Base-by-base conservation (phyloP, 1,140 invertebrate genomes). In the Acromyrmex charruanus region DNA sequence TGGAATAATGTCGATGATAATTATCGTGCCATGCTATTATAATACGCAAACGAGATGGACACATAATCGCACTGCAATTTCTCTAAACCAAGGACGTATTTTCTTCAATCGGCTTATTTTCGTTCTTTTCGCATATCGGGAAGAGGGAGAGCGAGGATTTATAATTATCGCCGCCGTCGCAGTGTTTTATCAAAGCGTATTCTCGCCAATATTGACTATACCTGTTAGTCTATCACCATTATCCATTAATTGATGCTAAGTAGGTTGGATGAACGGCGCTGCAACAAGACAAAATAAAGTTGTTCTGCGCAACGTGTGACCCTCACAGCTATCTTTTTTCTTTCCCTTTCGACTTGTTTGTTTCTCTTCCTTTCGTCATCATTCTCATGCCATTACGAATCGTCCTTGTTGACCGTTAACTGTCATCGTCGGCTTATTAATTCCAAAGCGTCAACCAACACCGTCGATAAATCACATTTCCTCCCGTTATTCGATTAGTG, bases 391-490 rank as follows among this genome's bases (percentile, higher is more conserved):
- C 66, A 58, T 74, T 74, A 55, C 61, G 75, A 86, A 86, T 86
- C 75, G 58, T 86, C 49, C 35, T 6, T 28, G n/a, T 21, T 25
- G 31, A 53, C 72, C 80, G 65, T 85, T 77, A 44, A 69, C 51
- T 69, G 51, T 74, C 69, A 53, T 80, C 69, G 71, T 89, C 53
- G 35, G 28, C n/a, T 84, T 84, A 84, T 84, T 77, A 89, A 86
- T 89, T 89, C 55, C 51, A 69, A 65, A 44, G 31, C 16, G 85
- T 66, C 35, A 59, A 51, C 59, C 63, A 58, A 82, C 68, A 86
- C 18, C 39, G 44, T 44, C 58, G 58, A 68, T 89, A 77, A 89
- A 89, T 89, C 87, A 74, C 51, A 86, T 89, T 89, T 77, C 77
- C 82, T 51, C 16, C 14, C 21, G 69, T 82, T 74, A 89, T 89